Base-by-base conservation (phyloP, 2,888 invertebrate species). In the Piscicola geometra region DNA sequence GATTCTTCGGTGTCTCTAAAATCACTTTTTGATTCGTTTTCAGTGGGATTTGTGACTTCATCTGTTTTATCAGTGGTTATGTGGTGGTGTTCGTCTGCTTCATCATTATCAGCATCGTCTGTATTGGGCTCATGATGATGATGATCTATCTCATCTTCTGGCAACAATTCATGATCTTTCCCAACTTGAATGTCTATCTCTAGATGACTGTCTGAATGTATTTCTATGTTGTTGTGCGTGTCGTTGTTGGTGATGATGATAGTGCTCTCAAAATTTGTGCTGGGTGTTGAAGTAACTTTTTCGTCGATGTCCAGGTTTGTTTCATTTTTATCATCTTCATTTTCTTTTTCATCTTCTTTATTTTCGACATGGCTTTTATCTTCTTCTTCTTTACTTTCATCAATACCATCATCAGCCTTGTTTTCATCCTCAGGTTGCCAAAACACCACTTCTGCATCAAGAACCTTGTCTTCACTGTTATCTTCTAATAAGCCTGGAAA, bases 161-260 rank as follows among this genome's bases (percentile, higher is more conserved):
- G n/a, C 25, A 47, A 35, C 67, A 66, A 9, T 64, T 76, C 76
- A 5, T 52, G 66, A 68, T 52, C 76, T 36, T 67, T 52, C n/a
- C 50, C 64, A 18, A 67, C 68, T 33, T 71, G 69, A 35, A 60
- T 68, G 28, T 74, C 78, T 33, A 69, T 71, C 41, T 76, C 69
- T 41, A 77, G n/a, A 56, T 56, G 60, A 56, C n/a, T 56, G 5
- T 56, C 12, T 21, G n/a, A n/a, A n/a, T n/a, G n/a, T n/a, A n/a
- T n/a, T 41, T 41, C 41, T 41, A 41, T 41, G 41, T 41, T 41
- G 41, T 41, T 41, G 41, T 41, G 5, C 9, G 15, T 41, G 41
- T 41, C 41, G 15, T 41, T 15, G 5, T 41, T 41, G 41, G 5
- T 41, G 41, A 9, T 41, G 41, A 5, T 41, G 41, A 41, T n/a